Evolutionary conservation across 2,888 invertebrate genomes (phyloP).

Genomic region (Corythucha ciliata): DNA sequence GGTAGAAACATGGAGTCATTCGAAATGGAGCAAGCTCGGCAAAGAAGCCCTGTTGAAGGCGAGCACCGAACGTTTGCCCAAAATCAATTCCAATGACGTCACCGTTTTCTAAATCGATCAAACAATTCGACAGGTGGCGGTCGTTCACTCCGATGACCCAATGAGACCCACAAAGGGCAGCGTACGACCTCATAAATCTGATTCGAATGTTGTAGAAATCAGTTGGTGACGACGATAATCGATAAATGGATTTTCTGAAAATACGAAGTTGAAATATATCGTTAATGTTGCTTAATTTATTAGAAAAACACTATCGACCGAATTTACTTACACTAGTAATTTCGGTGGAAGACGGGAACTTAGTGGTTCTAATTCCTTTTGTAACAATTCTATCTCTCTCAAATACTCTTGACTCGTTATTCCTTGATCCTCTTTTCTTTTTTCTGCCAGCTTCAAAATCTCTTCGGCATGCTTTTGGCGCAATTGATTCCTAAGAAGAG

Average conservation of each 20-base stretch:
- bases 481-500: no score
- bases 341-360: no score
- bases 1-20: background rate
- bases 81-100: background rate
- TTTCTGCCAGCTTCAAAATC: no score
- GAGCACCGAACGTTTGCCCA: background rate
- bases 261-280: no score
- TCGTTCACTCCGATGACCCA: background rate
- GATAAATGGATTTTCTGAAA: background rate
- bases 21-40: background rate
- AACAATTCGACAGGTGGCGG: background rate
- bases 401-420: no score
- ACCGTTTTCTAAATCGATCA: background rate
- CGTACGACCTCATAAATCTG: background rate
- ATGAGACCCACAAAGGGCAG: background rate
- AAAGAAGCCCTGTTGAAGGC: background rate
- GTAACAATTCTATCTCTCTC: no score
- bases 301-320: no score
- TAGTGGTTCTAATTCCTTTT: no score
- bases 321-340: no score
- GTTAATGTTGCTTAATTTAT: no score
- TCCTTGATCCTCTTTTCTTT: no score
- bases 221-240: background rate
- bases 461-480: no score
- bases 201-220: background rate